These are phyloP conservation scores for Cassiopea xamachana DNA, from an alignment of 30 jellyfish, hydroid and myxozoan species.

Conservation along the genomic window DNA sequence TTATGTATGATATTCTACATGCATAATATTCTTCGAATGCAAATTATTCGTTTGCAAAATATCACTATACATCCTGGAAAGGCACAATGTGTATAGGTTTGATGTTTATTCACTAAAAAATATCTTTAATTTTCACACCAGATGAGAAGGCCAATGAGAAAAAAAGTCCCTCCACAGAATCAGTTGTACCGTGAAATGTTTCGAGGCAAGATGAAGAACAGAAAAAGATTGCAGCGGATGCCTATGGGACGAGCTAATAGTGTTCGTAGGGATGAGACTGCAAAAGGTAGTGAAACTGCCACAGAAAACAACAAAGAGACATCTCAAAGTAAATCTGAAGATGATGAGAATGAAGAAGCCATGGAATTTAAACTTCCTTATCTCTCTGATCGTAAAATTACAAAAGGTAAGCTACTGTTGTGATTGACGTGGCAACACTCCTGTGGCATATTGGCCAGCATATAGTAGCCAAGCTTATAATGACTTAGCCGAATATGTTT, in stretches of 20 bases:
- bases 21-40: background rate
- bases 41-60: background rate
- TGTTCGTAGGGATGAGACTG: background rate
- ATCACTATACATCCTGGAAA: too few species aligned
- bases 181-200: background rate
- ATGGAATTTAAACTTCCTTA: constrained; percentile 53
- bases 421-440: too few species aligned
- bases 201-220: background rate
- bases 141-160: background rate
- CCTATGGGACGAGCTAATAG: background rate
- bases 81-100: too few species aligned
- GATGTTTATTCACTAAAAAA: too few species aligned
- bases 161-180: background rate
- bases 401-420: constrained; percentile 13
- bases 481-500: too few species aligned
- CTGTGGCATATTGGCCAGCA: too few species aligned
- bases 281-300: background rate
- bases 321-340: constrained; percentile 8
- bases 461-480: too few species aligned
- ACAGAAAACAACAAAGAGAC: too few species aligned
- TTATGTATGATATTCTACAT: background rate
- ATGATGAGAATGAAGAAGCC: constrained; percentile 38
- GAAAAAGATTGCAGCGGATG: background rate
- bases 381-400: constrained; percentile 28
- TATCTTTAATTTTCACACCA: background rate